Conservation (phyloP, 2,113 vertebrate genomes). For the Zosterops pallidus region DNA sequence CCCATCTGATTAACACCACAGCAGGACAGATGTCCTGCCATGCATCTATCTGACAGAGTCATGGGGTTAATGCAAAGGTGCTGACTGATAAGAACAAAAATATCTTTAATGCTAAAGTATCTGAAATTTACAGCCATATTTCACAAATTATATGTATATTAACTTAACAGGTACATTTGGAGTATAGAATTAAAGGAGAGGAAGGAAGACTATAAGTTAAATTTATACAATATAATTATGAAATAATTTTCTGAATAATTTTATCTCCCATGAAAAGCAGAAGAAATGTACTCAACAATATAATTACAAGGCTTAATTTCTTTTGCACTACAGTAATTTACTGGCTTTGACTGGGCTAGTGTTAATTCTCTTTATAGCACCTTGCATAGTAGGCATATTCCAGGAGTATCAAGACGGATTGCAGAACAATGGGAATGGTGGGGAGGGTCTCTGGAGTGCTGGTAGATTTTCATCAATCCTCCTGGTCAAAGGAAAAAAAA, state of each 20-base stretch:
- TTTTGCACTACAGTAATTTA: neutral
- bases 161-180: neutral
- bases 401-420: neutral
- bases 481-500: neutral
- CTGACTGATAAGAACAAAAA: conserved; percentile 8
- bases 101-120: neutral
- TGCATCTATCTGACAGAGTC: conserved; percentile 26
- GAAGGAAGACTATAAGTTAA: neutral
- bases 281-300: neutral
- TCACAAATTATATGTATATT: neutral
- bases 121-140: neutral
- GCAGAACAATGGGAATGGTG: neutral
- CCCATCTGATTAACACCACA: conserved; percentile 66
- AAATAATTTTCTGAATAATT: neutral
- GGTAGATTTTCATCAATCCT: neutral
- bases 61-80: conserved; percentile 26
- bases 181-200: neutral
- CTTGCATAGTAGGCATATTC: neutral
- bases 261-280: neutral
- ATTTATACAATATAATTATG: neutral
- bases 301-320: neutral
- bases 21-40: conserved; percentile 1
- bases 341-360: neutral
- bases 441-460: neutral
- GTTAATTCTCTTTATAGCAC: neutral